Percentiles rank a stretch among this genome's conserved stretches.
These are phyloP conservation scores for Notarius lentiginosus DNA, from an alignment of 2,113 vertebrate genomes.

Conservation along the genomic window DNA sequence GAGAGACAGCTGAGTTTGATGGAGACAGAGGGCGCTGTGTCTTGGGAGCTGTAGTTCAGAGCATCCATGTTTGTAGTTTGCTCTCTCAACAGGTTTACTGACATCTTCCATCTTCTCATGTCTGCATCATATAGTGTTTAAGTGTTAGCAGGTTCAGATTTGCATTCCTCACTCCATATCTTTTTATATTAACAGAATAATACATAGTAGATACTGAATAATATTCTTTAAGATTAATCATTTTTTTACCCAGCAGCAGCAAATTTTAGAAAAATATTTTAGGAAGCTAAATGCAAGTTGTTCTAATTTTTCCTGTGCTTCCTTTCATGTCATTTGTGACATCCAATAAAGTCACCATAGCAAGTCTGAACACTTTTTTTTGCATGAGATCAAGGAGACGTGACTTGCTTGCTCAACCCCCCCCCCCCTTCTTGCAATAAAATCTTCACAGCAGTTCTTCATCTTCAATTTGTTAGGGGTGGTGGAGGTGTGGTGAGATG, in stretches of 20 bases:
- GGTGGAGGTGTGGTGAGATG: too few relatives aligned
- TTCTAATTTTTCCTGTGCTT: background rate
- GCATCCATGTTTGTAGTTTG: too few relatives aligned
- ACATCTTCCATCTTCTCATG: too few relatives aligned
- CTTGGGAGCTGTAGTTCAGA: too few relatives aligned
- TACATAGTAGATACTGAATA: background rate
- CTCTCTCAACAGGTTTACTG: too few relatives aligned
- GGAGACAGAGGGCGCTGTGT: too few relatives aligned
- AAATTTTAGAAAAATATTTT: background rate
- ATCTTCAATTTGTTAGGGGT: too few relatives aligned
- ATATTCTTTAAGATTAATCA: background rate
- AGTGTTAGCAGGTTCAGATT: background rate
- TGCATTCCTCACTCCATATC: background rate
- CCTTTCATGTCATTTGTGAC: background rate
- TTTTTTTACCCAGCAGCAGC: background rate
- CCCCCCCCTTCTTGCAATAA: constrained; percentile 7
- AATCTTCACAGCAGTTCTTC: background rate
- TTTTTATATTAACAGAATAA: background rate
- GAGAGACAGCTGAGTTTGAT: too few relatives aligned
- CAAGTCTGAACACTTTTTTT: background rate
- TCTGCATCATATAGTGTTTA: too few relatives aligned
- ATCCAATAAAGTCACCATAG: background rate
- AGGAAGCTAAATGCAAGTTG: background rate
- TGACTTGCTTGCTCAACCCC: background rate
- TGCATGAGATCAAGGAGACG: background rate